Conservation (phyloP, 2,888 invertebrate species). For the Lomographa bimaculata region DNA sequence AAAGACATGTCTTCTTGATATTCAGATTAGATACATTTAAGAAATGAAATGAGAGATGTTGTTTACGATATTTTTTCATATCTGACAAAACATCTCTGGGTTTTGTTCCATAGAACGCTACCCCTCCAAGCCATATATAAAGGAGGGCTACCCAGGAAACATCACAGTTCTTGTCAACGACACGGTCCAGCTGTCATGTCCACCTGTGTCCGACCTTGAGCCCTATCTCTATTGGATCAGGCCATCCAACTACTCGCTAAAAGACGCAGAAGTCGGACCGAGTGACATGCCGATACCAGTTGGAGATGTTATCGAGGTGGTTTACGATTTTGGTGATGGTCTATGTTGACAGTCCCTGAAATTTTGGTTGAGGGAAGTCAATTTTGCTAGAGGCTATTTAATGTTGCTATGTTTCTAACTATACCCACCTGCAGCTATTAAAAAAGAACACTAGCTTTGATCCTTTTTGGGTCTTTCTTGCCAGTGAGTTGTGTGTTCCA, state of each 20-base stretch:
- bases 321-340: constrained; percentile 56
- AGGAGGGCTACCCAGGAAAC: constrained; percentile 91
- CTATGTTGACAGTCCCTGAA: constrained; percentile 18
- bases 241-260: constrained; percentile 67
- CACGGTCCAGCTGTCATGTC: constrained; percentile 89
- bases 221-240: constrained; percentile 92
- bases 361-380: constrained; percentile 6
- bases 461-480: too few species aligned
- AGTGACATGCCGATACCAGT: constrained; percentile 67
- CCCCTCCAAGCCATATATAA: constrained; percentile 93
- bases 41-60: too few species aligned
- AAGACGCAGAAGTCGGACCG: constrained; percentile 67
- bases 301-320: constrained; percentile 66
- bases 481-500: too few species aligned
- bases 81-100: too few species aligned
- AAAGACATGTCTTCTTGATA: too few species aligned
- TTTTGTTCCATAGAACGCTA: constrained; percentile 86
- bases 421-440: too few species aligned
- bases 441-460: too few species aligned
- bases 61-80: too few species aligned
- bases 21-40: too few species aligned
- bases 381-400: too few species aligned
- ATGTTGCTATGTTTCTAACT: too few species aligned
- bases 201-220: constrained; percentile 92
- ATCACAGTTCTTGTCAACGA: constrained; percentile 89